Conservation (phyloP, 2,113 vertebrate species). For the Dromiciops gliroides region DNA sequence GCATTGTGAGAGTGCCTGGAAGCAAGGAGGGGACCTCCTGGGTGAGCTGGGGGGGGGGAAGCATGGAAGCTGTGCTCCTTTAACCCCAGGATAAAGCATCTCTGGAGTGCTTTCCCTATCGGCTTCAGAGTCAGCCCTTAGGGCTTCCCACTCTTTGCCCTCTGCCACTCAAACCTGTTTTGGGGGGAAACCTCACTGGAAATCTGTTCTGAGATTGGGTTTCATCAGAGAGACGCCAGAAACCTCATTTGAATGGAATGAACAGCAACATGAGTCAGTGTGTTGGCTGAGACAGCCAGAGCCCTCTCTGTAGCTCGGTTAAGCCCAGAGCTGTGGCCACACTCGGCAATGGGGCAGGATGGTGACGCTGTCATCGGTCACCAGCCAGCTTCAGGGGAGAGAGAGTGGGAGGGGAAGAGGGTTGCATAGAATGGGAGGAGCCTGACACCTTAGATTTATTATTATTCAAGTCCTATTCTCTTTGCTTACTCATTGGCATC, state of each 20-base stretch:
- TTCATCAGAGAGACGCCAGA: neutral
- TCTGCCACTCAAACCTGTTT: neutral
- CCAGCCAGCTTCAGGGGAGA: neutral
- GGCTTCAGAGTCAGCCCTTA: neutral
- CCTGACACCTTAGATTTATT: neutral
- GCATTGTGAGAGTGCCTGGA: neutral
- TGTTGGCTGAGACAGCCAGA: neutral
- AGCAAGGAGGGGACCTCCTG: neutral
- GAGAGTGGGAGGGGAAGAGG: neutral
- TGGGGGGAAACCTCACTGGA: neutral
- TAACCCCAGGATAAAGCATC: neutral
- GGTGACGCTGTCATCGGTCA: neutral
- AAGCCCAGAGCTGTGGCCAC: neutral
- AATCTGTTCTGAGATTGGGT: neutral
- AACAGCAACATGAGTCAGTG: neutral
- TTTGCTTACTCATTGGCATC: neutral
- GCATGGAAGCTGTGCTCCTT: neutral
- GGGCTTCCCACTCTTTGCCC: neutral
- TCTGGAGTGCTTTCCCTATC: accelerated
- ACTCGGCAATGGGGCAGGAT: neutral
- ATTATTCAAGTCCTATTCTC: neutral
- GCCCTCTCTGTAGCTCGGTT: neutral
- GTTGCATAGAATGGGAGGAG: neutral
- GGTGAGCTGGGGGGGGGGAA: neutral
- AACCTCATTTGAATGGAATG: neutral